Evolutionary conservation across 2,888 invertebrate species (phyloP), one percentile per base, ranked within the genome.

Genomic region (Congeria kusceri): DNA sequence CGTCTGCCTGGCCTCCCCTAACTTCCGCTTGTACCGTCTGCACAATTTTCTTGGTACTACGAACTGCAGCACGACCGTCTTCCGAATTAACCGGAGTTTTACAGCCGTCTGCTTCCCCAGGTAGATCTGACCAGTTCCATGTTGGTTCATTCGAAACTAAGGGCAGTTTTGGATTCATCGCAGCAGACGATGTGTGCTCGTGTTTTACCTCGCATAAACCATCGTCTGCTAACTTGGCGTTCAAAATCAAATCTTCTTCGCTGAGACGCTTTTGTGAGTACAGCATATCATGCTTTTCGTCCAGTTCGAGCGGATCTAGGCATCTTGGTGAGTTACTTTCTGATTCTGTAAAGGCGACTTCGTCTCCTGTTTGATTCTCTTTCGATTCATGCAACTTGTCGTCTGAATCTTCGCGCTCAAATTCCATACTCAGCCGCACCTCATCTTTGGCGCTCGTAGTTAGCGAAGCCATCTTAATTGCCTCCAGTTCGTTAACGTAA

Each of bases 11-110:
- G 39, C 69, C 73, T 7, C 64, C 68, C 39, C 29, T 23, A 20
- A 11, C 27, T 49, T 13, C 25, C n/a, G 13, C 3, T 53, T 49
- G 23, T 13, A 47, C 29, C 29, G 47, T 28, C 7, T 53, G 47
- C 20, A 29, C 29, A 53, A 25, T 15, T n/a, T 15, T 49, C 4
- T n/a, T 4, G 4, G 44, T 23, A 7, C 13, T 20, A 47, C 23
- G 5, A 20, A 13, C 44, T 32, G 39, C 15, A 18, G 7, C 3
- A 4, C 4, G 63, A 13, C 57, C 64, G 20, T n/a, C 28, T 11
- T 57, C 47, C 15, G 71, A 73, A 56, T 73, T 73, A 23, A 53
- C 66, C n/a, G 73, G 67, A n/a, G 73, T 62, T 32, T 28, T 49
- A 47, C 28, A 67, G 15, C 73, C 64, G 20, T 47, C 63, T 46